Evolutionary conservation across 1,140 invertebrate species (phyloP), one percentile per base, ranked within the genome.

Genomic region (Temnothorax curvispinosus): DNA sequence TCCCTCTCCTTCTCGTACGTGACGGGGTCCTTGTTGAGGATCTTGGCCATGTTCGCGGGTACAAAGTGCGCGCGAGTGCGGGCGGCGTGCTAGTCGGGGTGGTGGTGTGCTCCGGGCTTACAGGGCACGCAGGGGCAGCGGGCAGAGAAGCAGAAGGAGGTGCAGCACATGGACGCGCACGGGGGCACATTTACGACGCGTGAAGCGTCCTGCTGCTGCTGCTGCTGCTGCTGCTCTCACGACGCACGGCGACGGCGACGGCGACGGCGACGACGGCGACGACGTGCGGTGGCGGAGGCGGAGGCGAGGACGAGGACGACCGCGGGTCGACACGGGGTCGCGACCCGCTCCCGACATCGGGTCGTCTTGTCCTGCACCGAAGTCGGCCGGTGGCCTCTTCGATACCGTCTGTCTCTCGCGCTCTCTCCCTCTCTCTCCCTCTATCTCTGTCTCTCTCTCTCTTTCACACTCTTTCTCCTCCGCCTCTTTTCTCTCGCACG

Each of bases 1-100:
- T 97, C 96, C 90, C 97, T 96, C 94, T 97, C 97, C 95, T 96
- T 96, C 92, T 96, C 96, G 95, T 97, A 97, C 89, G 96, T 96
- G 94, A 96, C 96, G 90, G 96, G 96, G 95, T 97, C 97, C 96
- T 97, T 97, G 95, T 97, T 96, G 92, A 97, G 96, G 95, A 97
- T 95, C 95, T 96, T 96, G 94, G 97, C 97, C 97, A 97, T 97
- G 87, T 94, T 94, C 86, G 88, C 90, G 88, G 77, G 54, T 74
- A 82, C 80, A 64, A 87, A 72, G 65, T 80, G 84, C 87, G 82
- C 85, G 87, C 64, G 74, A 44, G 60, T 65, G 58, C 86, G 84
- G 91, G 90, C 91, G 91, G 90, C 91, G 88, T 90, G 87, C 85
- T 92, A 92, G 71, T 91, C 85, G 71, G 89, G 90, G 75, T 88